Percentiles rank a stretch among this genome's conserved stretches.
phyloP scores from a whole-genome alignment of 2,888 invertebrate genomes.

The Dinocampus coccinellae region DNA sequence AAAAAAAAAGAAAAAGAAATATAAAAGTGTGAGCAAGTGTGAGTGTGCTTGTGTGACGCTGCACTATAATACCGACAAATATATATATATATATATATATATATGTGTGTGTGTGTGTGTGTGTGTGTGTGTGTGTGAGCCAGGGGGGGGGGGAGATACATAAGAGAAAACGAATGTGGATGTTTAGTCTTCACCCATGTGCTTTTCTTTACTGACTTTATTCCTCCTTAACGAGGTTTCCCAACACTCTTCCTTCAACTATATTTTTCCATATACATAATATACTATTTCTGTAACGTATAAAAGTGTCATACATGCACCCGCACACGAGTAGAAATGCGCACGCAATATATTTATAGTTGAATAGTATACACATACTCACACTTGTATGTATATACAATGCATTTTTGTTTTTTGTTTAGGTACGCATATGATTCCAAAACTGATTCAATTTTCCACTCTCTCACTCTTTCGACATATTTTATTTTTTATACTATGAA shows the following conservation, averaged over 20 bases:
- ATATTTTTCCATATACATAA: not conserved
- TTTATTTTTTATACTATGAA: not conserved
- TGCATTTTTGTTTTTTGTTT: too few relatives aligned
- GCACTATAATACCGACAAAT: not conserved
- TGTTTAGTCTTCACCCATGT: conserved; percentile 41
- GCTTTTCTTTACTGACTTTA: conserved; percentile 46
- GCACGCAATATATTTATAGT: conserved; percentile 26
- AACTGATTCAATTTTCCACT: conserved; percentile 21
- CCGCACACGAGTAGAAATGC: conserved; percentile 25
- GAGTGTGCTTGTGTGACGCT: not conserved
- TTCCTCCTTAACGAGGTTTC: conserved; percentile 52
- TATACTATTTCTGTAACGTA: conserved; percentile 9
- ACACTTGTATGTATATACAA: conserved; percentile 24
- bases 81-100: not conserved
- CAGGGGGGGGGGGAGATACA: too few relatives aligned
- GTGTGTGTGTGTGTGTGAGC: too few relatives aligned
- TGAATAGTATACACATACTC: conserved; percentile 8
- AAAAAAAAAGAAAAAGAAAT: conserved; percentile 12
- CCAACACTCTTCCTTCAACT: conserved; percentile 27
- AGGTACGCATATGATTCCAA: not conserved
- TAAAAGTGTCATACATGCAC: conserved; percentile 32
- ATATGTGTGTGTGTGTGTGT: not conserved
- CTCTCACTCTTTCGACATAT: not conserved
- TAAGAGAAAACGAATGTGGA: conserved; percentile 35
- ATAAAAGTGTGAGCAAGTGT: not conserved